A percentile compares a stretch with the other conserved stretches of the same genome.
These are phyloP conservation scores for Cremastobaeus sp. DNA, from an alignment of 2,888 invertebrate genomes.

Conservation along the genomic window DNA sequence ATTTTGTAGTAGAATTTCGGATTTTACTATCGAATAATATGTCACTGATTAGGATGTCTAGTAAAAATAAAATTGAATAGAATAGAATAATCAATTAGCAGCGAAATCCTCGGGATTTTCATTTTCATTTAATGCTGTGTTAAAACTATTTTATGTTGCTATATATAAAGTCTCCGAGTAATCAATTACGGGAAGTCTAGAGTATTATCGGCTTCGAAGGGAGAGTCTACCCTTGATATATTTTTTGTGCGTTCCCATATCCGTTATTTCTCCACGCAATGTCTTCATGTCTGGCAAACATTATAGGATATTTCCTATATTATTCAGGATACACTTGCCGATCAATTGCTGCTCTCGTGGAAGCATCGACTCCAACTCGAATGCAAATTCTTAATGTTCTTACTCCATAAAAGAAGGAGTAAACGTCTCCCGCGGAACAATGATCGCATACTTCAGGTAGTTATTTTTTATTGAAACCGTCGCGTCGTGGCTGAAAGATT, in stretches of 20 bases:
- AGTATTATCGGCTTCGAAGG: conserved; percentile 46
- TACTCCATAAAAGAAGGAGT: no score
- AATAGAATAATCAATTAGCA: conserved; percentile 17
- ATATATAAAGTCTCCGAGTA: conserved; percentile 40
- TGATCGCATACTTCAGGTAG: no score
- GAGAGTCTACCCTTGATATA: conserved; percentile 44
- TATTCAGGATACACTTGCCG: conserved; percentile 7
- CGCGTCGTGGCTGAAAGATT: no score
- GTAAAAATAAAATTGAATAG: no score
- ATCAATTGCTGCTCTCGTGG: no score
- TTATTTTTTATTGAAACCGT: no score
- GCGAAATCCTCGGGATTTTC: conserved; percentile 22
- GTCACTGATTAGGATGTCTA: no score
- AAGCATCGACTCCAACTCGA: not conserved
- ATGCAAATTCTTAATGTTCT: no score
- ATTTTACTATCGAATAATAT: no score
- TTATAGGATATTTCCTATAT: conserved; percentile 12
- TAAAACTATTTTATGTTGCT: conserved; percentile 45
- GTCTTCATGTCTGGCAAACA: conserved; percentile 12
- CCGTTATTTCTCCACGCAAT: conserved; percentile 21
- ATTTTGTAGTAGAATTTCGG: no score
- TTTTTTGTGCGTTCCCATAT: conserved; percentile 22
- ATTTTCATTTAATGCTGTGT: conserved; percentile 35
- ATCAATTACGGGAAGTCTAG: conserved; percentile 50
- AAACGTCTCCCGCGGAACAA: no score